phyloP scores from a whole-genome alignment of 2,888 invertebrate species.

The Strigamia crassipes region DNA sequence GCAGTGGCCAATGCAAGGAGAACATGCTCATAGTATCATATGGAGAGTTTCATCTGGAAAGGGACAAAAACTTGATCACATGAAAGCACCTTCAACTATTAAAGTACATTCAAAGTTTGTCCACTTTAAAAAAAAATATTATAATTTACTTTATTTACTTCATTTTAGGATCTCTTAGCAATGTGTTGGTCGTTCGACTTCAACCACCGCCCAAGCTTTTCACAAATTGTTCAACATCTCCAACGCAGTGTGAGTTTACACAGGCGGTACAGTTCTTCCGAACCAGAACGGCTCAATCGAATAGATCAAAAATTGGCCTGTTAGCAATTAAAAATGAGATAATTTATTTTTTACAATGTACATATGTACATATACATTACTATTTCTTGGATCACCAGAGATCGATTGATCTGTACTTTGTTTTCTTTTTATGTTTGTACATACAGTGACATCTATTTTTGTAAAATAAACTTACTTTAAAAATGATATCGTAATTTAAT shows the following conservation, averaged over 20 bases:
- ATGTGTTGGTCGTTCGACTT: conserved; percentile 48
- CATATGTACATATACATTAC: not conserved
- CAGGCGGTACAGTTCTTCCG: conserved; percentile 44
- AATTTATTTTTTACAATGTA: conserved; percentile 25
- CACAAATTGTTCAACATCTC: conserved; percentile 48
- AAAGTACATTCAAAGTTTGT: conserved; percentile 54
- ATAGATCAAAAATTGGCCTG: conserved; percentile 37
- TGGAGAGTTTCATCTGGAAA: conserved; percentile 54
- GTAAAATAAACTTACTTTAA: not conserved
- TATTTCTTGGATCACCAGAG: not conserved
- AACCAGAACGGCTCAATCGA: conserved; percentile 45
- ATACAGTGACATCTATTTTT: not conserved
- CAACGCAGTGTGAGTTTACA: conserved; percentile 49
- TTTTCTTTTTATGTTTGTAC: not conserved
- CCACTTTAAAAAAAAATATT: not conserved
- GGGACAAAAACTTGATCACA: conserved; percentile 54
- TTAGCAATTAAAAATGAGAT: not conserved
- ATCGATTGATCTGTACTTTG: not conserved
- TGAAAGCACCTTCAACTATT: conserved; percentile 56
- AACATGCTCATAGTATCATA: conserved; percentile 54
- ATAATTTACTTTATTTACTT: not conserved
- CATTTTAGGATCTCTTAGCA: conserved; percentile 46
- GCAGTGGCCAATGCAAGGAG: conserved; percentile 53
- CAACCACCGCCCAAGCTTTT: conserved; percentile 47
- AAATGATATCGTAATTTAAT: not conserved